phyloP scores from a whole-genome alignment of 2,888 invertebrate genomes.

The Ormyrus pomaceus region DNA sequence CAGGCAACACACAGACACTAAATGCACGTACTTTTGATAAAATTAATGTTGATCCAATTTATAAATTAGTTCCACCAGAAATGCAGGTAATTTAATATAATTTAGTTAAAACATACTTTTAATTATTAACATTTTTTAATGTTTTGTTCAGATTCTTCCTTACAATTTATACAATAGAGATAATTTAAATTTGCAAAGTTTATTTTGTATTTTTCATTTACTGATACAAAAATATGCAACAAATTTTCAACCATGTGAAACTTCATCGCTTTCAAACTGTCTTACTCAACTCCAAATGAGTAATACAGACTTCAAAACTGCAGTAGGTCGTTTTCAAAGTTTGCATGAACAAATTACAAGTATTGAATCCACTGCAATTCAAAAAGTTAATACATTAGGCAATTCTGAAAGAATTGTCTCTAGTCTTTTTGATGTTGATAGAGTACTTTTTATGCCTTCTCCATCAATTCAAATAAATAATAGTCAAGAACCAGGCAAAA shows the following conservation, averaged over 20 bases:
- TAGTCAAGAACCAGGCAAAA: conserved; percentile 55
- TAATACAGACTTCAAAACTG: conserved; percentile 62
- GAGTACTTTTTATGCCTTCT: conserved; percentile 66
- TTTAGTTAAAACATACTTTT: not conserved
- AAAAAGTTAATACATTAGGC: conserved; percentile 26
- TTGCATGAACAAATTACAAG: conserved; percentile 55
- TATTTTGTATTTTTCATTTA: conserved; percentile 61
- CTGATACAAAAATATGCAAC: conserved; percentile 60
- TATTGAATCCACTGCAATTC: conserved; percentile 32
- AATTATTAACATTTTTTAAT: not conserved
- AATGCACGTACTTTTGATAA: conserved; percentile 62
- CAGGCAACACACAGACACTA: conserved; percentile 60
- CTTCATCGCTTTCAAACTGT: conserved; percentile 62
- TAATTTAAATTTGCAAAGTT: conserved; percentile 63
- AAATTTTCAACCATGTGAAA: conserved; percentile 54
- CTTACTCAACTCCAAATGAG: conserved; percentile 64
- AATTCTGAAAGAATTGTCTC: conserved; percentile 30
- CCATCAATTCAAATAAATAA: conserved; percentile 66
- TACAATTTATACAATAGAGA: conserved; percentile 64
- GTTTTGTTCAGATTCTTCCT: conserved; percentile 61
- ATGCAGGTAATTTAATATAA: conserved; percentile 61
- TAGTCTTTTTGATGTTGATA: conserved; percentile 57
- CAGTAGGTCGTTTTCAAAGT: conserved; percentile 59
- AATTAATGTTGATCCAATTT: conserved; percentile 60
- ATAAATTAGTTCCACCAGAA: conserved; percentile 64